phyloP scores from a whole-genome alignment of 2,888 invertebrate species.

The Apamea anceps region DNA sequence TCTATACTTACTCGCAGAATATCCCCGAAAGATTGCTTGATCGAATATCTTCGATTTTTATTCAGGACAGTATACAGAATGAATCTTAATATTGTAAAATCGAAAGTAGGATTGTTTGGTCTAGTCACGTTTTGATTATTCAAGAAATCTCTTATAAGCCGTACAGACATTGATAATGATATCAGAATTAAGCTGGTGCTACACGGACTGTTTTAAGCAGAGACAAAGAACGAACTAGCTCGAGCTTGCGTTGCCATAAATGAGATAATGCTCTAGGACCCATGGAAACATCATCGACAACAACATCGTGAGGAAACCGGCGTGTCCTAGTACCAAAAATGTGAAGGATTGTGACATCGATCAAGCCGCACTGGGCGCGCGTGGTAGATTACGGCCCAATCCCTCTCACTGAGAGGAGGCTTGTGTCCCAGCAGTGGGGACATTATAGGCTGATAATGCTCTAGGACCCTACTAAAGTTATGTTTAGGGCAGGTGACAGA shows the following conservation, averaged over 20 bases:
- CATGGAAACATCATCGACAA: too few species aligned
- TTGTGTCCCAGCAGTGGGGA: not conserved
- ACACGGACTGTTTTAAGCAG: not conserved
- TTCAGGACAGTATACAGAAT: constrained; percentile 8
- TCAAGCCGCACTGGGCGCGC: too few species aligned
- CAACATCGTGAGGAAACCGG: not conserved
- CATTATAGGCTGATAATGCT: not conserved
- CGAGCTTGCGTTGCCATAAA: not conserved
- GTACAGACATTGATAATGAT: not conserved
- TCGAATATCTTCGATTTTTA: constrained; percentile 44
- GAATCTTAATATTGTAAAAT: constrained; percentile 12
- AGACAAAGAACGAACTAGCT: not conserved
- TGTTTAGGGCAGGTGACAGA: not conserved
- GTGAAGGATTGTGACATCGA: not conserved
- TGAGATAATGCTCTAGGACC: not conserved
- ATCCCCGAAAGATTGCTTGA: constrained; percentile 39
- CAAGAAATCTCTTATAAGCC: constrained; percentile 13
- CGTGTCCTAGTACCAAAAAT: not conserved
- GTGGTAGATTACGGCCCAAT: not conserved
- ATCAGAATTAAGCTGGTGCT: not conserved
- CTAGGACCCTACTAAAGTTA: not conserved
- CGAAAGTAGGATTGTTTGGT: not conserved
- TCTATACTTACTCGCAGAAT: constrained; percentile 47
- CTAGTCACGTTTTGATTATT: constrained; percentile 13
- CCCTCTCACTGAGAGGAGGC: not conserved